Percentiles rank a stretch among this genome's conserved stretches.
phyloP scores from a whole-genome alignment of 2,888 invertebrate species.

The Polydrusus cervinus region DNA sequence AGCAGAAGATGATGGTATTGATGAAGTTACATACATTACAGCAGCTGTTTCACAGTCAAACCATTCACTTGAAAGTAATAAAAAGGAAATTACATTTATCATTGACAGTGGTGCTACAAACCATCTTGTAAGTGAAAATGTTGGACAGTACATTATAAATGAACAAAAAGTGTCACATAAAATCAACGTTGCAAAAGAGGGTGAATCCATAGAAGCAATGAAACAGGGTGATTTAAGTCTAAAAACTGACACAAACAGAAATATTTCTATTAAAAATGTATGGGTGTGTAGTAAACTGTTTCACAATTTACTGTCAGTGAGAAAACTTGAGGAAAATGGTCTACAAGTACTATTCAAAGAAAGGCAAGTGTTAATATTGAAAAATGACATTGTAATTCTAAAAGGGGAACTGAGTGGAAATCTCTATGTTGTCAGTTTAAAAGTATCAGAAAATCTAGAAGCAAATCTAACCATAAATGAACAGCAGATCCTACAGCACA shows the following conservation, averaged over 20 bases:
- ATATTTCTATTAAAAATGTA: neutral
- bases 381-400: slow-evolving; percentile 37
- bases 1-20: neutral
- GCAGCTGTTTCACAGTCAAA: neutral
- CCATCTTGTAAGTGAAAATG: slow-evolving; percentile 37
- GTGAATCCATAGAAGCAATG: neutral
- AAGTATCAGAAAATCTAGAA: neutral
- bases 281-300: slow-evolving; percentile 9
- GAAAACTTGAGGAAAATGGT: slow-evolving; percentile 14
- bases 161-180: neutral
- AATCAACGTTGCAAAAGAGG: slow-evolving; percentile 3
- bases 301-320: slow-evolving; percentile 9
- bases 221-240: neutral
- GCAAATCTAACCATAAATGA: neutral
- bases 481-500: neutral
- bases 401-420: slow-evolving; percentile 38
- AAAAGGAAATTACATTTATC: slow-evolving; percentile 45
- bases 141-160: neutral
- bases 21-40: neutral
- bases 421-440: slow-evolving; percentile 21
- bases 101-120: slow-evolving; percentile 58
- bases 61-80: neutral
- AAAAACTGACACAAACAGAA: neutral
- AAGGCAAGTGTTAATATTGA: slow-evolving; percentile 45
- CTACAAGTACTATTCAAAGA: slow-evolving; percentile 1